These are phyloP conservation scores for Fragum sueziense DNA, from an alignment of 2,888 invertebrate genomes.

Conservation along the genomic window DNA sequence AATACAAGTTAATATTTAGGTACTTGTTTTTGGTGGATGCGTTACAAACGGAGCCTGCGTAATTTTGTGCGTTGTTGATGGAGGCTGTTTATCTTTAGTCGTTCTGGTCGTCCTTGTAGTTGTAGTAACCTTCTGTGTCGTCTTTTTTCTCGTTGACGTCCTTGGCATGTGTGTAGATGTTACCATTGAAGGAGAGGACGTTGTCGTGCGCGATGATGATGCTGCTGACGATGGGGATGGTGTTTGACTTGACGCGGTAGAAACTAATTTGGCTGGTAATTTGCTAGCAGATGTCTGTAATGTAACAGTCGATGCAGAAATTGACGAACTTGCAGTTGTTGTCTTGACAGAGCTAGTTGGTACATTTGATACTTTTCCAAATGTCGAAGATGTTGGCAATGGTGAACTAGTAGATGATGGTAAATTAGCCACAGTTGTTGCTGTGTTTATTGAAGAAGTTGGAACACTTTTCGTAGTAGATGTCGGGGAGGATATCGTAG, in stretches of 20 bases:
- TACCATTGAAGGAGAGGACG: neutral
- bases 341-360: neutral
- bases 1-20: neutral
- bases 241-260: neutral
- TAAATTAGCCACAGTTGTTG: neutral
- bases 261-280: neutral
- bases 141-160: neutral
- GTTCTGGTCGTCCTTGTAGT: neutral
- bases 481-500: no score
- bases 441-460: no score
- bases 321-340: neutral
- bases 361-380: conserved; percentile 1
- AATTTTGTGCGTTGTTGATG: neutral
- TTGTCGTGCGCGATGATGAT: neutral
- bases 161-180: neutral
- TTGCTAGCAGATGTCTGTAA: neutral
- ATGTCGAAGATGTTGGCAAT: neutral
- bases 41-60: neutral
- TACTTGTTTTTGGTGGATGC: neutral
- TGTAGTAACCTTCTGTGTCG: neutral
- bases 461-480: no score
- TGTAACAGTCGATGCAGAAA: neutral
- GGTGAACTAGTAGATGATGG: neutral
- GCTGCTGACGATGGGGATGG: neutral
- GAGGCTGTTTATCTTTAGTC: neutral